A percentile compares a stretch with the other conserved stretches of the same genome.
Conservation (phyloP, 2,113 vertebrate species). For the Brachypteracias leptosomus region DNA sequence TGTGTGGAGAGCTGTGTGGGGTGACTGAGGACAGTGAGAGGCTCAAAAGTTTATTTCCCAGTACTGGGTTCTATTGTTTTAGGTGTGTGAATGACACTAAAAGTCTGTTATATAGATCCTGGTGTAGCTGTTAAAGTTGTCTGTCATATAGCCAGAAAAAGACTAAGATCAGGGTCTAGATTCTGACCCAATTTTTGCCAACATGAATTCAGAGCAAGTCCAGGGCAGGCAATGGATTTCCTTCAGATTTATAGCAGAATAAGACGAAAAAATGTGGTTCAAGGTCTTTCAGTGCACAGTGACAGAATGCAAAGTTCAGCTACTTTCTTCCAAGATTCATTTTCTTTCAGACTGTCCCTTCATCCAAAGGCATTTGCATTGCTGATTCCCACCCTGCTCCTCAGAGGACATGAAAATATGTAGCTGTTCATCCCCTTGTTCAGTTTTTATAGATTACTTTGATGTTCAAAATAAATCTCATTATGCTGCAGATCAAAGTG, state of each 20-base stretch:
- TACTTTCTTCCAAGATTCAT: background rate
- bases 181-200: background rate
- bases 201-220: background rate
- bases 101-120: background rate
- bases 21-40: background rate
- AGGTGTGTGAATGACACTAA: background rate
- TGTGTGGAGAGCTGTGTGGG: accelerated
- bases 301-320: slow-evolving; percentile 31
- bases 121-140: background rate
- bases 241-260: background rate
- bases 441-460: slow-evolving; percentile 69
- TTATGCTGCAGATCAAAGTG: slow-evolving; percentile 68
- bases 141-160: background rate
- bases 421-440: slow-evolving; percentile 49
- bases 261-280: background rate
- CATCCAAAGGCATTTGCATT: slow-evolving; percentile 24
- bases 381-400: background rate
- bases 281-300: background rate
- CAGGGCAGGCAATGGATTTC: background rate
- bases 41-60: background rate
- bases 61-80: background rate
- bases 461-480: slow-evolving; percentile 72
- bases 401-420: slow-evolving; percentile 40
- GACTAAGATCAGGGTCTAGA: background rate
- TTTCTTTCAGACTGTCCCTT: slow-evolving; percentile 8